Base-by-base conservation (phyloP, 2,888 invertebrate genomes). In the Aspidiotus destructor region DNA sequence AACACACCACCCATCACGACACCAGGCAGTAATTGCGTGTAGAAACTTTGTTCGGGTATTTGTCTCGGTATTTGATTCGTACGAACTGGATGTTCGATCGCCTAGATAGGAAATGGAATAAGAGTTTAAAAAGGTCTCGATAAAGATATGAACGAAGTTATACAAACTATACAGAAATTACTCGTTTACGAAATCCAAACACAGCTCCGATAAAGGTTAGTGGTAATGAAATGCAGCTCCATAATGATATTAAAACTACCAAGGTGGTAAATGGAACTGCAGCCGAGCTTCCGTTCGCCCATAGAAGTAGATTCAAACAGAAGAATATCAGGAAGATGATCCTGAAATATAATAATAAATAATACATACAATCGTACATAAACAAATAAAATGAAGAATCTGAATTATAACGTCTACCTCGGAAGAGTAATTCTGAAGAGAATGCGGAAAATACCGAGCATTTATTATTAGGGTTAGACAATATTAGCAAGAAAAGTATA, bases 41-140 rank as follows among this genome's bases (percentile, higher is more conserved):
- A 99, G 75, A 97, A 83, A n/a, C 93, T 93, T 80, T 98, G 98
- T 75, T 97, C 96, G 1, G 99, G 99, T 75, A 99, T 97, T 80
- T 98, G 93, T 0, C 99, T 85, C 5, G 99, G 99, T 75, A 99
- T 99, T 80, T 98, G 97, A 80, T 99, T 98, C 52, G 98, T 99
- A 75, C 98, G 86, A 40, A 98, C 98, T 10, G 98, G 98, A 80
- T 97, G 95, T 77, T 97, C 95, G 75, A 98, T 82, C 48, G 91
- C 87, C 92, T 95, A 77, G 6, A 80, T 77, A 74, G 67, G 72
- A 64, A 16, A 61, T 62, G 3, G 11, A 57, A 70, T 40, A 69
- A 53, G n/a, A 65, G 40, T 28, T 16, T 2, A 6, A 17, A 9
- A 11, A 13, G 48, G 6, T 48, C 48, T 62, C 48, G 52, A 42